Conservation (phyloP, 2,113 vertebrate species). For the Chlamydotis undulata region DNA sequence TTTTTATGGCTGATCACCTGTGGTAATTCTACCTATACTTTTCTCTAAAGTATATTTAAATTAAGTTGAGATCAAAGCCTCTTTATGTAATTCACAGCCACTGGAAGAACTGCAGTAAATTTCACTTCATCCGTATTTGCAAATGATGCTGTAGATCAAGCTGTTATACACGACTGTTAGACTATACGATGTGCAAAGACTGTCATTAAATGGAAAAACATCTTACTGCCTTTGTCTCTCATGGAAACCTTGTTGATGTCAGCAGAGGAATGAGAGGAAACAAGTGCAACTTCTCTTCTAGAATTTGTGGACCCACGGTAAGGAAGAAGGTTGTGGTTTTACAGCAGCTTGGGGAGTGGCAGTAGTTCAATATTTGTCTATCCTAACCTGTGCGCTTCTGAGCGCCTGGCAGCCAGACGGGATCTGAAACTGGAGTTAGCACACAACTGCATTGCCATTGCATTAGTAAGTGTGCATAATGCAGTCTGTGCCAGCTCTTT, state of each 20-base stretch:
- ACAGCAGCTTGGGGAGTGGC: neutral
- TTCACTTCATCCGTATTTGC: neutral
- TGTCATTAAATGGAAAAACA: neutral
- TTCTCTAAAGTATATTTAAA: neutral
- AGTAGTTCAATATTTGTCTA: neutral
- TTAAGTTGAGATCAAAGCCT: neutral
- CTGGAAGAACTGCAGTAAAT: neutral
- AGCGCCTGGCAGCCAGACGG: fast-evolving
- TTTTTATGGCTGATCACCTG: neutral
- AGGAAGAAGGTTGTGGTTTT: neutral
- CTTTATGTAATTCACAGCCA: neutral
- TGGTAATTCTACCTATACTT: neutral
- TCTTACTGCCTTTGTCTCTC: neutral
- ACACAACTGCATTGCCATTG: neutral
- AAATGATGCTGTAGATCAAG: neutral
- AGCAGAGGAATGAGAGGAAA: neutral
- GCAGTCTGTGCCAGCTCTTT: neutral
- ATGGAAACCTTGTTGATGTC: neutral
- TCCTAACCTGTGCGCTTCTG: neutral
- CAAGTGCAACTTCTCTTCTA: neutral
- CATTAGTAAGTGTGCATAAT: neutral
- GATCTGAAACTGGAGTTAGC: neutral
- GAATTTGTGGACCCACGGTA: neutral
- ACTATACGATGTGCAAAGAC: neutral
- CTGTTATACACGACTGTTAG: neutral